phyloP scores from a whole-genome alignment of 2,797 vertebrate species.

The Phrynocephalus vlangalii region DNA sequence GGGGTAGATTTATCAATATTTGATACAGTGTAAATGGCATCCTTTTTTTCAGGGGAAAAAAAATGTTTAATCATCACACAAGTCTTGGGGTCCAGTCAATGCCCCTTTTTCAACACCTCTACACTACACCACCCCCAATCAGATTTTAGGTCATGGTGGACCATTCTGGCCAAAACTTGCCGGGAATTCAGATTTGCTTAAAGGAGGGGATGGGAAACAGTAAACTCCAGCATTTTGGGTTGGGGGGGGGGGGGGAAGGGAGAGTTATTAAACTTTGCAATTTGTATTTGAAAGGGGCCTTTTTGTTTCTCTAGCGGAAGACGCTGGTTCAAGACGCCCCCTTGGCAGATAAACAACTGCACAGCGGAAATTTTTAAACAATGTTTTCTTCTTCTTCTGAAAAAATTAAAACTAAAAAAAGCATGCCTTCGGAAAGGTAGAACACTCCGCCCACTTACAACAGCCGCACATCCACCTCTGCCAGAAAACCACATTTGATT shows the following conservation, averaged over 20 bases:
- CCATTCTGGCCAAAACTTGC: slow-evolving; percentile 49
- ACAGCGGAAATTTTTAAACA: slow-evolving; percentile 77
- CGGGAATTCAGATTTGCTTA: slow-evolving; percentile 71
- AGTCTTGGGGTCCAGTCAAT: neutral
- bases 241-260: slow-evolving; percentile 50
- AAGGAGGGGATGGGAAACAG: slow-evolving; percentile 41
- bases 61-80: neutral
- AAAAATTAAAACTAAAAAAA: slow-evolving; percentile 65
- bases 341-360: slow-evolving; percentile 77
- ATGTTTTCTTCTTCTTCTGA: slow-evolving; percentile 57
- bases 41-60: neutral
- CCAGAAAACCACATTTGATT: slow-evolving; percentile 49
- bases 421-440: slow-evolving; percentile 66
- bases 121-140: slow-evolving; percentile 62
- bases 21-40: neutral
- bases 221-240: neutral
- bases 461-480: slow-evolving; percentile 51
- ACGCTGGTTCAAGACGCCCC: slow-evolving; percentile 79
- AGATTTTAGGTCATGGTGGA: slow-evolving; percentile 47
- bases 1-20: no score
- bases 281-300: slow-evolving; percentile 78
- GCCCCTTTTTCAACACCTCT: neutral
- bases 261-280: slow-evolving; percentile 75
- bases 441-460: slow-evolving; percentile 39
- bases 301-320: slow-evolving; percentile 79